Conservation (phyloP, 2,888 invertebrate genomes). For the Caenorhabditis sp. region DNA sequence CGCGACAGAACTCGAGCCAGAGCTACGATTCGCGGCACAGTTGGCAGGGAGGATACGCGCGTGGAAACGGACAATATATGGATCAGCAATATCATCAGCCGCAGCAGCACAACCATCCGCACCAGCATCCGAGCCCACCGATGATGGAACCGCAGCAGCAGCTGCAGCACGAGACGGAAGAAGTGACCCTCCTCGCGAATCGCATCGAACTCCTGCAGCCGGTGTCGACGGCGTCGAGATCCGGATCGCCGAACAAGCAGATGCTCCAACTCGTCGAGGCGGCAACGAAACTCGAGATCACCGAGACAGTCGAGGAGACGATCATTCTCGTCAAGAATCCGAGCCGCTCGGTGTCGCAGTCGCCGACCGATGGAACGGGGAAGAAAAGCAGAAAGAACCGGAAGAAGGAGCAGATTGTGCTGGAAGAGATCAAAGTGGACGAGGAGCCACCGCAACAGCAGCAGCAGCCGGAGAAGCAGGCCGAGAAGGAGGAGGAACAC, state of each 20-base stretch:
- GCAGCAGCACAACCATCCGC: neutral
- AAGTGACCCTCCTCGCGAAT: constrained; percentile 5
- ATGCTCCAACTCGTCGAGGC: constrained; percentile 39
- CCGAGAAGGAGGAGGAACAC: neutral
- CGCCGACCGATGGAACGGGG: neutral
- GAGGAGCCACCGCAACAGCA: neutral
- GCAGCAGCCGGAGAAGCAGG: constrained; percentile 1
- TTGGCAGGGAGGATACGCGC: neutral
- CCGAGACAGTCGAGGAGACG: neutral
- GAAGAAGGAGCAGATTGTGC: neutral
- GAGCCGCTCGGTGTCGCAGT: neutral
- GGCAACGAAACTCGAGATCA: neutral
- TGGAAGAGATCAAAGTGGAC: neutral
- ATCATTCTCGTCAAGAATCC: neutral
- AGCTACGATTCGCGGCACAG: constrained; percentile 27
- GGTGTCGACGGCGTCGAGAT: neutral
- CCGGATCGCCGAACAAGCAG: constrained; percentile 49
- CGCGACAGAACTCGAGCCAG: constrained; percentile 51
- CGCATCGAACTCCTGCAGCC: constrained; percentile 41
- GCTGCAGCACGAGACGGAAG: constrained; percentile 1
- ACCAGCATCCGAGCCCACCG: neutral
- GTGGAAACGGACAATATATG: neutral
- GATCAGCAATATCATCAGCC: neutral
- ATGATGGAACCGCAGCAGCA: neutral
- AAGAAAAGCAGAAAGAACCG: constrained; percentile 4